Base-by-base conservation (phyloP, 2,888 invertebrate species). In the Atherix ibis region DNA sequence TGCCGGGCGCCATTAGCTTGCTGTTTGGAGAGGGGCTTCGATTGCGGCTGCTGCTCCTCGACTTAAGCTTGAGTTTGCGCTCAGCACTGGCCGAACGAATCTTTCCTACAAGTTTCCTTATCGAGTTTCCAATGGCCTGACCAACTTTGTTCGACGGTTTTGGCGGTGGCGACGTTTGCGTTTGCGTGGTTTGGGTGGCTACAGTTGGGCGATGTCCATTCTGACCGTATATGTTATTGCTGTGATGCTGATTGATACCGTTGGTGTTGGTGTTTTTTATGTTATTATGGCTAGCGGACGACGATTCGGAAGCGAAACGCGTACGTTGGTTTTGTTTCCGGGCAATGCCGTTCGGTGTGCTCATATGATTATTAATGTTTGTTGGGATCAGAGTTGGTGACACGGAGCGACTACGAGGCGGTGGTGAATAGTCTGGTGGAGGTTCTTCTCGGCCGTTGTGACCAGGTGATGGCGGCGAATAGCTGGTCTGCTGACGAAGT, bases 81-180 rank as follows among this genome's bases (percentile, higher is more conserved):
- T 76, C 68, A 44, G 70, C 69, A 60, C 82, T 67, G 14, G 76
- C 80, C 12, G 82, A 81, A 4, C 83, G 71, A 37, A 85, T 75
- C 62, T 83, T 83, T 36, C 81, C 82, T 13, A 85, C 83, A 41
- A 84, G 59, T 58, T 82, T 82, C 43, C 83, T 68, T 48, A 84
- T 75, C 14, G 83, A 83, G 52, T 84, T 82, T 32, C 83, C 82
- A 52, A 79, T 76, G 40, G 72, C 67, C 18, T 70, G 65, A 1
- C 73, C 71, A 36, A 73, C 66, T 39, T 55, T 58, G 35, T 48
- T 59, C 0, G 71, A 67, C 36, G 43, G 44, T 36, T 48, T 46
- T 2, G 52, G 48, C 14, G 58, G 53, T n/a, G 52, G 44, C 14
- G 57, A 48, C n/a, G 60, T 58, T 38, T 62, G 59, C 12, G 58